Conservation (phyloP, 2,797 vertebrate species). For the Manis javanica region DNA sequence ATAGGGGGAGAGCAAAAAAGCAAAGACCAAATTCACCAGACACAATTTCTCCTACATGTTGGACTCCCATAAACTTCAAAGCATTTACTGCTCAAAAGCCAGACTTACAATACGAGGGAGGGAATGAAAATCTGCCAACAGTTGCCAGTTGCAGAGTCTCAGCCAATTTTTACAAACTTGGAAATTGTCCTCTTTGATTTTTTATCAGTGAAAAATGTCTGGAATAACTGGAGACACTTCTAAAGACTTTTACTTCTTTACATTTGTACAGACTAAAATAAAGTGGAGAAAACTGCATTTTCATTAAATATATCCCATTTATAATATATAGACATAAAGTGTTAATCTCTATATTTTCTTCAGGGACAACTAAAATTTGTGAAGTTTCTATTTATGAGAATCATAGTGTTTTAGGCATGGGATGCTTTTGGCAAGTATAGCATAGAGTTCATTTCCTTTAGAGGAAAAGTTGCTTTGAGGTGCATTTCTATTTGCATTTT, state of each 20-base stretch:
- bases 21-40: conserved; percentile 42
- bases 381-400: conserved; percentile 4
- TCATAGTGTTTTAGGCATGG: background rate
- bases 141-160: conserved; percentile 40
- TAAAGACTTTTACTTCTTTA: conserved; percentile 56
- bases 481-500: background rate
- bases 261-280: background rate
- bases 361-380: background rate
- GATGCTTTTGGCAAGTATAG: background rate
- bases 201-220: conserved; percentile 80
- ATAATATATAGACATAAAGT: background rate
- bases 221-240: conserved; percentile 70
- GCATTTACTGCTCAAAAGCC: conserved; percentile 47
- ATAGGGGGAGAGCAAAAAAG: background rate
- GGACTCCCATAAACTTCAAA: conserved; percentile 72
- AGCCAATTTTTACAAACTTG: conserved; percentile 71
- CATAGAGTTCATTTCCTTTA: background rate
- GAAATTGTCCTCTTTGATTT: conserved; percentile 72
- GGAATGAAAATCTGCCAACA: conserved; percentile 51
- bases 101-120: conserved; percentile 30
- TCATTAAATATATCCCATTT: conserved; percentile 10
- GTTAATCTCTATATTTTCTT: conserved; percentile 50
- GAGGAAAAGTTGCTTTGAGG: background rate
- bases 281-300: conserved; percentile 37
- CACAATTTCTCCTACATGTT: background rate